Evolutionary conservation across 2,113 vertebrate genomes (phyloP).

Genomic region (Cebidichthys violaceus): DNA sequence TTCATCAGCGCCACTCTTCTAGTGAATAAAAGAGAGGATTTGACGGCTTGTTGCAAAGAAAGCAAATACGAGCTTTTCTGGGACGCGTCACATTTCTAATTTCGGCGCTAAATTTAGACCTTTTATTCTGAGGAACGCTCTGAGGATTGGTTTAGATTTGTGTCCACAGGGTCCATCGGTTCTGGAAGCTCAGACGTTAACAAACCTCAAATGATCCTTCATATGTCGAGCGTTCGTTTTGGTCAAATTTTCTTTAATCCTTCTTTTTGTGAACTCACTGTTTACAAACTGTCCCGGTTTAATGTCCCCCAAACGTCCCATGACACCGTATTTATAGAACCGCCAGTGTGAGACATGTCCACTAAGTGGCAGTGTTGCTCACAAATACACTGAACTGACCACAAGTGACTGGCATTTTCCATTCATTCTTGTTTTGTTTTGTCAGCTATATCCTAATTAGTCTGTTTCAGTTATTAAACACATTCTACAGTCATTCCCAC

Average conservation of each 20-base stretch:
- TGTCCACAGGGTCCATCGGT: constrained; percentile 38
- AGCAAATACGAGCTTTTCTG: constrained; percentile 42
- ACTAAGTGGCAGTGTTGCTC: constrained; percentile 63
- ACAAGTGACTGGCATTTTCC: background rate
- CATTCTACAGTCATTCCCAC: background rate
- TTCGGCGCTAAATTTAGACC: constrained; percentile 35
- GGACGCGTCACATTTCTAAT: constrained; percentile 46
- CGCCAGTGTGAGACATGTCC: constrained; percentile 18
- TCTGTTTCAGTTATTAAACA: background rate
- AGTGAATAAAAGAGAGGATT: constrained; percentile 36
- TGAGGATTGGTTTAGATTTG: constrained; percentile 29
- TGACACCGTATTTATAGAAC: constrained; percentile 37
- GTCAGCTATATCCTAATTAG: background rate
- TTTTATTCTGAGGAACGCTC: constrained; percentile 40
- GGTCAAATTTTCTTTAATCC: constrained; percentile 30
- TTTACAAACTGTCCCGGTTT: constrained; percentile 35
- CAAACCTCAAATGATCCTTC: constrained; percentile 1
- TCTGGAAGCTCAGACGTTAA: constrained; percentile 39
- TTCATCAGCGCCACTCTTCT: background rate
- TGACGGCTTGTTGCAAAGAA: constrained; percentile 24
- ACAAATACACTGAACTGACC: background rate
- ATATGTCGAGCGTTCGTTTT: background rate
- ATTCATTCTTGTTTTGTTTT: background rate
- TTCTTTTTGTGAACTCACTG: constrained; percentile 8
- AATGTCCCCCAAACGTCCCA: constrained; percentile 17